Evolutionary conservation across 2,888 invertebrate genomes (phyloP), one percentile per base, ranked within the genome.

Genomic region (Cantharis nigra): DNA sequence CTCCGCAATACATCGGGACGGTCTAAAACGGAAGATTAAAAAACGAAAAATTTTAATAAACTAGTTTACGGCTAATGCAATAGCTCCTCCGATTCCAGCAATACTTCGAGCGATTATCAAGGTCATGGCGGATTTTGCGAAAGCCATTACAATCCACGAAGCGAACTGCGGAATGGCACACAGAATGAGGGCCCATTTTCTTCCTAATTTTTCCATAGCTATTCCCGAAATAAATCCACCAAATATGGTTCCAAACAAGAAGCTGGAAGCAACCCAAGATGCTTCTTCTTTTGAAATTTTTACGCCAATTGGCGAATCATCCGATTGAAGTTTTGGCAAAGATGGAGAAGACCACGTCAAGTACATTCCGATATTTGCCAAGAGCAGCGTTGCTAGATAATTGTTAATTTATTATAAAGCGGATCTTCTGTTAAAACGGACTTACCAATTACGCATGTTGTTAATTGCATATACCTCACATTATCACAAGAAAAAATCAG

Each of bases 1-100:
- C 88, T 0, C 88, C 88, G 71, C 86, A 86, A 77, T 88, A 88
- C 85, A 88, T 87, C 0, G 88, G 86, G 11, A 87, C 87, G 1
- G 84, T 83, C 11, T 88, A 86, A 80, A 88, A 88, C 4, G 85
- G 62, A 74, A 16, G 1, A 64, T 67, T 23, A 13, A 49, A 49
- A n/a, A 3, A 49, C 13, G 49, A 7, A 26, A 23, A 20, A 9
- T 20, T 49, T 7, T 9, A 4, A 5, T 7, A n/a, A 49, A n/a
- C 0, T 49, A 7, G 2, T 5, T 49, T 28, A 72, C 28, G 65
- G 26, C 33, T 11, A 70, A 11, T 20, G 11, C 30, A 9, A 28
- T 18, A 10, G 14, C 20, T 18, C 16, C 18, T 72, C 30, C 30
- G 5, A 63, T 64, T 65, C 64, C 63, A 11, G 30, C 63, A 14